Evolutionary conservation across 35 echinoderm and acorn worm genomes (phyloP), one percentile per base, ranked within the genome.

Genomic region (Acanthaster planci): DNA sequence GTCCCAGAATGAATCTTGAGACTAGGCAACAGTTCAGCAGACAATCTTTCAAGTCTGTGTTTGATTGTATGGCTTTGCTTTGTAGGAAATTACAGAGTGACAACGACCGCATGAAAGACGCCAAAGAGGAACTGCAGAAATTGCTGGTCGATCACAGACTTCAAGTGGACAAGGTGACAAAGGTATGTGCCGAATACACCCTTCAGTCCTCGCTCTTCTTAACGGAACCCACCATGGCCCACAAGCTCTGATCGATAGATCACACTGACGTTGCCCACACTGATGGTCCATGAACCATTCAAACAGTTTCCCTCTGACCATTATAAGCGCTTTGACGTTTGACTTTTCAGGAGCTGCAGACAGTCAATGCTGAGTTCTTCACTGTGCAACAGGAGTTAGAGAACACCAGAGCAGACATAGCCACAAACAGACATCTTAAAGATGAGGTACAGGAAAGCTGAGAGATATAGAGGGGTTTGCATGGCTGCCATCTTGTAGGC

Each of bases 101-200:
- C 17, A 97, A 92, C 67, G 84, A 64, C 15, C 54, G 86, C 19
- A 52, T 92, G 16, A 55, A 38, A 78, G 86, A 92, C 78, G 36
- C 68, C 29, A 97, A 97, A 37, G 60, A 97, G 52, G 94, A 97
- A 92, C 79, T 97, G 0, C 84, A 92, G 39, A 92, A 92, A 51
- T 67, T 92, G 19, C 47, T 92, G 57, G 87, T 92, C 27, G 59
- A 92, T 53, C 94, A 92, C 39, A 92, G 77, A 54, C 81, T 80
- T 12, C 86, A 97, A 44, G 94, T 97, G 0, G 94, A 97, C 21
- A 89, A 76, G 42, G 80, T 81, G 16, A 92, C 59, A 67, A 89
- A 92, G 94, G 94, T 97, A 87, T 31, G 34, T 26, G 30, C 42
- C 12, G 4, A 47, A 47, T 47, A 47, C 12, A 6, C 42, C 42